These are phyloP conservation scores for Orthosia gracilis DNA, from an alignment of 2,888 invertebrate genomes.

Conservation along the genomic window DNA sequence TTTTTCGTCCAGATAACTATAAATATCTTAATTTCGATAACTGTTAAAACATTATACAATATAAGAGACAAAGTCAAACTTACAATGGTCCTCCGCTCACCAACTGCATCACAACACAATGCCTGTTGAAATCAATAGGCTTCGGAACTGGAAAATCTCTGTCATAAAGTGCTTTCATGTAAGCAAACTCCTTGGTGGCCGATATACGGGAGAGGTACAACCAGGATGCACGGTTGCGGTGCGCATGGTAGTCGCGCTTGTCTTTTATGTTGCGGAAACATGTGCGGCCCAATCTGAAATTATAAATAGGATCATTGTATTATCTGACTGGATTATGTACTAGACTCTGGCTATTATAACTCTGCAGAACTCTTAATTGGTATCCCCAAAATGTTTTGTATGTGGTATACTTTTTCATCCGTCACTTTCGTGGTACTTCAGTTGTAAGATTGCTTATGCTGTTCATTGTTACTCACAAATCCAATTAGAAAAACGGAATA, in stretches of 20 bases:
- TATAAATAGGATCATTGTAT: background rate
- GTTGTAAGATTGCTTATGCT: no score
- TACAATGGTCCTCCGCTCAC: slow-evolving; percentile 96
- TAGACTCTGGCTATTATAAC: no score
- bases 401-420: no score
- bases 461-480: no score
- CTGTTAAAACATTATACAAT: no score
- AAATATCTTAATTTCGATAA: no score
- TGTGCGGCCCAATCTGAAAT: slow-evolving; percentile 95
- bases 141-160: slow-evolving; percentile 98
- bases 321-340: background rate
- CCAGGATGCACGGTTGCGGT: slow-evolving; percentile 98
- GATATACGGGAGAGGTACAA: slow-evolving; percentile 98
- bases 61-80: slow-evolving; percentile 75
- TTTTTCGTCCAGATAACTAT: no score
- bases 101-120: slow-evolving; percentile 99
- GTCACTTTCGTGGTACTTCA: no score
- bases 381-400: no score
- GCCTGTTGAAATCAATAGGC: slow-evolving; percentile 98
- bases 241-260: slow-evolving; percentile 99
- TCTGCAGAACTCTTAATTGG: no score
- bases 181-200: slow-evolving; percentile 99
- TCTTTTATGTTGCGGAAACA: slow-evolving; percentile 99
- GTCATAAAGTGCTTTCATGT: slow-evolving; percentile 98
- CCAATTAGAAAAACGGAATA: no score